Evolutionary conservation across 2,888 invertebrate species (phyloP), one percentile per base, ranked within the genome.

Genomic region (Hyppa rectilinea): DNA sequence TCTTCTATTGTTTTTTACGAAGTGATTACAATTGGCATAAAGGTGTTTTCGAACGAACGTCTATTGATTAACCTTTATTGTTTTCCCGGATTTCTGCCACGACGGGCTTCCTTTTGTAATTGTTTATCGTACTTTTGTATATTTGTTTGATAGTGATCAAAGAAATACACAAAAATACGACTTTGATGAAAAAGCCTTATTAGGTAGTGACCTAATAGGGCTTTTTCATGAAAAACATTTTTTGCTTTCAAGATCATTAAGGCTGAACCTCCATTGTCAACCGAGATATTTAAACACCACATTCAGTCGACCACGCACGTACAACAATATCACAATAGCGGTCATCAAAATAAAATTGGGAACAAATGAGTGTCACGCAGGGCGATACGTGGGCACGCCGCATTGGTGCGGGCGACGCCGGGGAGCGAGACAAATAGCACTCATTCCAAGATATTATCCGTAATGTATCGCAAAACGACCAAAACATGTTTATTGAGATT

Each of bases 321-420:
- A 87, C 69, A 84, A 89, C 90, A 90, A 92, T 93, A 90, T 90
- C 90, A 91, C 94, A 92, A 94, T 85, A 87, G 85, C 83, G 89
- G 90, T 91, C 91, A 93, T 95, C 94, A 92, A 90, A 92, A 90
- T 89, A 88, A 91, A 92, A 93, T 94, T 90, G 91, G 89, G 87
- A 91, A 93, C 91, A 90, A 92, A 93, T 91, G 91, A 89, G 88
- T 85, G 87, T 86, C 89, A 88, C 87, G 87, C 87, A 83, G 87
- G 75, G 80, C 82, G 70, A 78, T 84, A 83, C 82, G 81, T 73
- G 83, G 82, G 84, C 87, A 87, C 87, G 87, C 29, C 81, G 84
- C 47, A 71, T 56, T 80, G 64, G 55, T 71, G 83, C 81, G 74
- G 55, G 71, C 78, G 65, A 77, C 77, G 78, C 67, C 73, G 72